These are phyloP conservation scores for Linurgus olivaceus DNA, from an alignment of 2,797 vertebrate species.

Conservation along the genomic window DNA sequence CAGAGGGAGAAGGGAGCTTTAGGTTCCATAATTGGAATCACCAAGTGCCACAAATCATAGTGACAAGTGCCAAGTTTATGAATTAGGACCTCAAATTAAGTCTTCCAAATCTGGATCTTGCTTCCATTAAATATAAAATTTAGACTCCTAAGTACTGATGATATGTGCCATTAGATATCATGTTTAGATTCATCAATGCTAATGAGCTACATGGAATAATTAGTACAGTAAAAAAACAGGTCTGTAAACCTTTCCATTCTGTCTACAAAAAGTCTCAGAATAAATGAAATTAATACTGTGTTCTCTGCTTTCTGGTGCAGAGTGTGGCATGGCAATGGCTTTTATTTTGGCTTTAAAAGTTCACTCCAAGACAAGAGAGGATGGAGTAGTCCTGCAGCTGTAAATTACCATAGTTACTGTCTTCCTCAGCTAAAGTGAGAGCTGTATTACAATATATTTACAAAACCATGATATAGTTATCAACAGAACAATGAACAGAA, in stretches of 20 bases:
- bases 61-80: conserved; percentile 34
- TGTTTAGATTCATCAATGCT: neutral
- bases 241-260: neutral
- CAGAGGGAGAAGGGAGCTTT: neutral
- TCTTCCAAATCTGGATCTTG: neutral
- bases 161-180: neutral
- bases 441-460: neutral
- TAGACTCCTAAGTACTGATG: neutral
- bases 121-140: conserved; percentile 2
- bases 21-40: conserved; percentile 18
- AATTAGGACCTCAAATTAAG: conserved; percentile 17
- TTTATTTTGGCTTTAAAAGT: neutral
- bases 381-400: neutral
- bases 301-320: neutral
- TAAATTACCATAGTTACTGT: neutral
- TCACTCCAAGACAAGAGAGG: neutral
- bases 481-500: neutral
- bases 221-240: neutral
- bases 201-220: neutral
- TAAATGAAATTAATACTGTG: neutral
- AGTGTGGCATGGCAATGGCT: neutral
- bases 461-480: neutral
- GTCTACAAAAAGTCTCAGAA: neutral
- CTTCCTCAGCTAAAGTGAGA: neutral
- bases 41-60: conserved; percentile 11